Base-by-base conservation (phyloP, 2,888 invertebrate genomes). In the Dexiosoma caninum region DNA sequence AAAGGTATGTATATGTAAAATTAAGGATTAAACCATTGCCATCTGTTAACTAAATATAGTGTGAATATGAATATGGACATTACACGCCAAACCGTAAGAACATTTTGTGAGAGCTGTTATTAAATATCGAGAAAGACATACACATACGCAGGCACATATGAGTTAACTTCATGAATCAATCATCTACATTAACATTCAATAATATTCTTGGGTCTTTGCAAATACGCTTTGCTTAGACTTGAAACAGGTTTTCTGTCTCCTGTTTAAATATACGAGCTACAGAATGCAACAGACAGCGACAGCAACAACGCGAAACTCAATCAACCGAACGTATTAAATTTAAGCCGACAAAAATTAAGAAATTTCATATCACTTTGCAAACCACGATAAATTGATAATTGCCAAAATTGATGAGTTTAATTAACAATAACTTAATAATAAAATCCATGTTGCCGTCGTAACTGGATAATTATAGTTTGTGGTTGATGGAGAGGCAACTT, bases 341-440 rank as follows among this genome's bases (percentile, higher is more conserved):
- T 55, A 44, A 55, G 69, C 69, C 51, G 60, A 60, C 60, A 51
- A 60, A 27, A 71, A 71, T 51, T 40, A 60, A 60, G 60, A 60
- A 51, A 60, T 49, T 59, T 71, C 49, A 19, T 60, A 60, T 60
- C 59, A 46, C 35, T 46, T 35, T 59, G 37, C 16, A 23, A 60
- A 64, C 77, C 57, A 51, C 78, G 78, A 80, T 78, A 78, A 72
- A 77, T 78, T 78, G 78, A 83, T 83, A 83, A 83, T 84, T 83
- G 83, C 83, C 81, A 79, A 85, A 87, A 86, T 86, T 86, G 85
- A 87, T 86, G 87, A 84, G 83, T 88, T 86, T 87, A 85, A 86
- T 87, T 87, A 86, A 85, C 85, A 85, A 83, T 85, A 78, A 72
- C 78, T 71, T 60, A 66, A 78, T 78, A 66, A 77, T 49, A 49